Evolutionary conservation across 92 coral and sea anemone genomes (phyloP).

Genomic region (Zoanthus sansibaricus): DNA sequence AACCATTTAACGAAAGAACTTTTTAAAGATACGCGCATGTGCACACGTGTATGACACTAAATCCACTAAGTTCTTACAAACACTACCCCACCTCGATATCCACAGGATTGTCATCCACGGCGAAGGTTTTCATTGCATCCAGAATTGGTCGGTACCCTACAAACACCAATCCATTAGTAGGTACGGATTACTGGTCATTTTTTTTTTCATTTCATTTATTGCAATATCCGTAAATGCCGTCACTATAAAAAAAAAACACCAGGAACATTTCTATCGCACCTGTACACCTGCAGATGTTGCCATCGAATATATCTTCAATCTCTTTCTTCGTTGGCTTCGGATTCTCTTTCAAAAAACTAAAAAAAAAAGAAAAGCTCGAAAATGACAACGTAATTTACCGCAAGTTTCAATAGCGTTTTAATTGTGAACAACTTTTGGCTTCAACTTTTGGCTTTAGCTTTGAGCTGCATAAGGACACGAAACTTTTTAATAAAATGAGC

Average conservation of each 20-base stretch:
- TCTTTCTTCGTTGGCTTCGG: conserved; percentile 72
- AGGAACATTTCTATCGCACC: conserved; percentile 34
- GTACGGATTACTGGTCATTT: neutral
- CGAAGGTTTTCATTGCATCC: conserved; percentile 86
- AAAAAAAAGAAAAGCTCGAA: neutral
- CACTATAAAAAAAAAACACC: neutral
- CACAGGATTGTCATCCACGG: conserved; percentile 72
- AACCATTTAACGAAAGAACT: too few species aligned
- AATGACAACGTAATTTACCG: too few species aligned
- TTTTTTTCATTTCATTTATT: too few species aligned
- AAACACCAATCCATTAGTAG: neutral
- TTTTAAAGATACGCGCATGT: neutral
- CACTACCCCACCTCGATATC: conserved; percentile 72
- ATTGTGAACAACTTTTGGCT: too few species aligned
- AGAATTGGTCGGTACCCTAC: conserved; percentile 80
- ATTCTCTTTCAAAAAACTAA: conserved; percentile 71
- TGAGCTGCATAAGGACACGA: too few species aligned
- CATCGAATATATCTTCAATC: conserved; percentile 77
- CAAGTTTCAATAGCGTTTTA: too few species aligned
- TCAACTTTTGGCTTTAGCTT: too few species aligned
- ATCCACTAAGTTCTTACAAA: too few species aligned
- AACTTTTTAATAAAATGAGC: too few species aligned
- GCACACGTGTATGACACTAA: too few species aligned
- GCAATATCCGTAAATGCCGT: neutral
- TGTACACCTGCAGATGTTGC: conserved; percentile 85